A percentile compares a stretch with the other conserved stretches of the same genome.
These are phyloP conservation scores for Valencia hispanica DNA, from an alignment of 2,797 vertebrate genomes.

Conservation along the genomic window DNA sequence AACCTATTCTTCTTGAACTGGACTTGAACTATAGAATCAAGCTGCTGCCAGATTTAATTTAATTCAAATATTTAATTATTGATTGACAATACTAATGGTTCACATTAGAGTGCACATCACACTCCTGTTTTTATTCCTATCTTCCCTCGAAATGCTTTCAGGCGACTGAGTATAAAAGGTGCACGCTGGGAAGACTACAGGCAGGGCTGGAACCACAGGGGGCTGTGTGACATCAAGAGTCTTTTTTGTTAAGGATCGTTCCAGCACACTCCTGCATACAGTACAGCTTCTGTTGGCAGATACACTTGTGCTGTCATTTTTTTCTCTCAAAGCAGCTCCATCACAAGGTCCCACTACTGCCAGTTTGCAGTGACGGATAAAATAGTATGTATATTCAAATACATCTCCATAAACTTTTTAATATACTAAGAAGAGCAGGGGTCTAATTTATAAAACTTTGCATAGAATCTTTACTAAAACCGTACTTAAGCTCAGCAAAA, in stretches of 20 bases:
- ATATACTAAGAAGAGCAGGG: conserved; percentile 35
- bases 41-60: not conserved
- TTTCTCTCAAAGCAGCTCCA: not conserved
- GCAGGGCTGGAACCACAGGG: conserved; percentile 36
- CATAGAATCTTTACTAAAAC: conserved; percentile 25
- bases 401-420: conserved; percentile 39
- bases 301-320: conserved; percentile 26
- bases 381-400: conserved; percentile 28
- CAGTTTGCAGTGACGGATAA: conserved; percentile 38
- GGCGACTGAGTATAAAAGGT: conserved; percentile 38
- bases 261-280: conserved; percentile 16
- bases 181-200: conserved; percentile 44
- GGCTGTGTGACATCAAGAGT: conserved; percentile 17
- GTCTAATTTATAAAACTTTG: too few species aligned
- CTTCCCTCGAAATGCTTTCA: conserved; percentile 21
- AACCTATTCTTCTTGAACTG: not conserved
- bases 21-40: not conserved
- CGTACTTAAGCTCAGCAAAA: conserved; percentile 41
- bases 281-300: conserved; percentile 6
- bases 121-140: conserved; percentile 23
- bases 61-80: conserved; percentile 43
- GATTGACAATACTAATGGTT: conserved; percentile 47
- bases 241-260: conserved; percentile 39
- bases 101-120: conserved; percentile 15
- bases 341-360: conserved; percentile 14